A percentile compares a stretch with the other conserved stretches of the same genome.
phyloP scores from a whole-genome alignment of 2,113 vertebrate genomes.

The Catharus minimus region DNA sequence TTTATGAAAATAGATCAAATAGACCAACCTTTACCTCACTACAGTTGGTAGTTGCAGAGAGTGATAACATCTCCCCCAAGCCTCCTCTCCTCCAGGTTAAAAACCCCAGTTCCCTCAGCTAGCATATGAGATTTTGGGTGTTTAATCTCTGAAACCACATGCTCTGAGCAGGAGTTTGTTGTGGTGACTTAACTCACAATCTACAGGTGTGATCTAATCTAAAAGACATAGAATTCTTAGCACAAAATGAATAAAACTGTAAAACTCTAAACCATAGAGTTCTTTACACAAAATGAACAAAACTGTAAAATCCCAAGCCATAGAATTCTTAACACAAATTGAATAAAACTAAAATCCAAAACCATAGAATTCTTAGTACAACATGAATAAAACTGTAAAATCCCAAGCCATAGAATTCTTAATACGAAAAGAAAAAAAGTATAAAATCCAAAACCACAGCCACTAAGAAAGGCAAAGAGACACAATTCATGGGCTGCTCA shows the following conservation, averaged over 20 bases:
- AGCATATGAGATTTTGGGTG: not conserved
- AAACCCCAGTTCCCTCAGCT: not conserved
- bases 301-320: not conserved
- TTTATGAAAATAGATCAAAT: not conserved
- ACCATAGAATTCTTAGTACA: accelerated
- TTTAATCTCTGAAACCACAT: not conserved
- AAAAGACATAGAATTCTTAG: not conserved
- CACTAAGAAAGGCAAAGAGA: not conserved
- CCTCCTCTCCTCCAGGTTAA: not conserved
- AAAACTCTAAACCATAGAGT: not conserved
- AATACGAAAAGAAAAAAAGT: not conserved
- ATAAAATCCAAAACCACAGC: accelerated
- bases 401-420: not conserved
- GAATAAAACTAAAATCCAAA: not conserved
- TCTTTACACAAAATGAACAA: not conserved
- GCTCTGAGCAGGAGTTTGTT: not conserved
- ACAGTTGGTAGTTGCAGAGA: not conserved
- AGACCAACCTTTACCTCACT: not conserved
- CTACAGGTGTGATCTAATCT: not conserved
- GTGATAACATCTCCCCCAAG: not conserved
- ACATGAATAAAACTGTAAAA: not conserved
- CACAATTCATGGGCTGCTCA: not conserved
- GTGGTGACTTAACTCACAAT: not conserved
- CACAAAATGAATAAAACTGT: not conserved
- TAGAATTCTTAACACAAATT: not conserved